Evolutionary conservation across 2,888 invertebrate species (phyloP), one percentile per base, ranked within the genome.

Genomic region (Autographa gamma): DNA sequence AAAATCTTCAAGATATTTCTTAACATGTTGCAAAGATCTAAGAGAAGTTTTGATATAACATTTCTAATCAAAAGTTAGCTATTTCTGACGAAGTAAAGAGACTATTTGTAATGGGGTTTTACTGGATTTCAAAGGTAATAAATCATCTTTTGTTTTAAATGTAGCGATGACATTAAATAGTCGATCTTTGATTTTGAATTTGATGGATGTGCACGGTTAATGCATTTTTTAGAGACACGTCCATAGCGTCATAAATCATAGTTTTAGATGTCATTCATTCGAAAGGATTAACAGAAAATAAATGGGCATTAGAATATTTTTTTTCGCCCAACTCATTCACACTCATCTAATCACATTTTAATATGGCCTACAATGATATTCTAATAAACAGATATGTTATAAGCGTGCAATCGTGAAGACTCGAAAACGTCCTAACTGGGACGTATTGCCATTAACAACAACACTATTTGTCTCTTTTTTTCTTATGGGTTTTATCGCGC

Each of bases 131-230:
- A 58, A 54, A 59, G 59, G 58, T 72, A 73, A 88, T 91, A 82
- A 90, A 91, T 91, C 91, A 88, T 71, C 77, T 73, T 83, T 91
- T 90, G 89, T 89, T 88, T 82, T 79, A 75, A 75, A 81, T 60
- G 60, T 16, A 56, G 67, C 52, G 48, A 69, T 64, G 52, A 59
- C 54, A 34, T 82, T 77, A 41, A 60, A 61, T 80, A 74, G 77
- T 48, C 81, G 77, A 80, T 76, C 73, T 74, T 81, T 77, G 62
- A 66, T 66, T 77, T 63, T 67, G 62, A 63, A 73, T 81, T 78
- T 88, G 86, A 88, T 88, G 38, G 85, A 88, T 88, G 83, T 61
- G 67, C 31, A 41, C 11, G 34, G 71, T 43, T 74, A 77, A 81
- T 79, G 77, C 70, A 73, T 62, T 60, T 67, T n/a, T 70, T 54